phyloP scores from a whole-genome alignment of 2,888 invertebrate species.

The Ligdia adustata region DNA sequence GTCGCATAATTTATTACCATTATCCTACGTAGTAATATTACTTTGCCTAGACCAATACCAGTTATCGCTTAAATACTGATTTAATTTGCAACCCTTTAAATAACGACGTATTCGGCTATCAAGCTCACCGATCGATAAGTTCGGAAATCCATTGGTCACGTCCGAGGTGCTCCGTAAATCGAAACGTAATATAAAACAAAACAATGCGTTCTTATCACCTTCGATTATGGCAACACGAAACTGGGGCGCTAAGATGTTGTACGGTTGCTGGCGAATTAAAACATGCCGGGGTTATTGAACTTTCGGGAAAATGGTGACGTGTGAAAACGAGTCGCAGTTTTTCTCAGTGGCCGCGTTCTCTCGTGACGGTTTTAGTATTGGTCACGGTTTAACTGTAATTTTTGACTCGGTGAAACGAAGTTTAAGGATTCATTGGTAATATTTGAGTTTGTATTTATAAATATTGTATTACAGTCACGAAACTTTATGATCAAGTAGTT shows the following conservation, averaged over 20 bases:
- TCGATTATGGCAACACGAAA: constrained; percentile 70
- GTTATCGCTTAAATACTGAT: background rate
- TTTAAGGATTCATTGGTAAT: no score
- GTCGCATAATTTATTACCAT: no score
- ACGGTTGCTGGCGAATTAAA: background rate
- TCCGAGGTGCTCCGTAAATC: constrained; percentile 59
- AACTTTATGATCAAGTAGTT: no score
- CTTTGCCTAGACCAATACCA: no score
- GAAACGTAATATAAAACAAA: constrained; percentile 74
- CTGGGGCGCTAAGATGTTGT: constrained; percentile 62
- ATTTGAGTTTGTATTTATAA: no score
- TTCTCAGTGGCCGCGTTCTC: no score
- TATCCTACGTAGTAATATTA: no score
- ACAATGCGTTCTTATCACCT: constrained; percentile 78
- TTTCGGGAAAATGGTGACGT: background rate
- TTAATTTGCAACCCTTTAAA: background rate
- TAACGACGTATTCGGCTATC: constrained; percentile 18
- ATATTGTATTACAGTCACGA: no score
- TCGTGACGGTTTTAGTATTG: no score
- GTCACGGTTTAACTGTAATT: no score
- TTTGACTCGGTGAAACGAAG: no score
- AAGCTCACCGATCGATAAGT: constrained; percentile 43
- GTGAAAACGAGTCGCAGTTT: no score
- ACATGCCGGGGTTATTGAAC: constrained; percentile 3
- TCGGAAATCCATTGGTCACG: constrained; percentile 61